Conservation (phyloP, 2,797 vertebrate genomes). For the Mormyrops boulengeri region DNA sequence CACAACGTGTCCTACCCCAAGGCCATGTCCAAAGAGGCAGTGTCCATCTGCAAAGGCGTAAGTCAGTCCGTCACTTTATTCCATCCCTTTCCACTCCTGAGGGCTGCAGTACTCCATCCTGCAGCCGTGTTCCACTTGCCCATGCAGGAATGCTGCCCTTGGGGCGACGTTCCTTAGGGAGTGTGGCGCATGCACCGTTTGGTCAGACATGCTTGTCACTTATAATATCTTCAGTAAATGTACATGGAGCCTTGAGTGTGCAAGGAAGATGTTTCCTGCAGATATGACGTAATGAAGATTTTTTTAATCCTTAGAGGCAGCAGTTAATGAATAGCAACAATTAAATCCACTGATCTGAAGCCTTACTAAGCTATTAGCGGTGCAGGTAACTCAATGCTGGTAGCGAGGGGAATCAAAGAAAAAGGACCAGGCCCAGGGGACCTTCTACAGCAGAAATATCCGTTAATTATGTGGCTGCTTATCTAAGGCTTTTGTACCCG, state of each 20-base stretch:
- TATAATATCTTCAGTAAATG: not conserved
- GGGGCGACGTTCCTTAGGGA: not conserved
- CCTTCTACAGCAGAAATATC: not conserved
- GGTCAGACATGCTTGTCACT: not conserved
- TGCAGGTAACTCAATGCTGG: not conserved
- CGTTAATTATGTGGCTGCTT: not conserved
- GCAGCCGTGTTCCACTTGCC: not conserved
- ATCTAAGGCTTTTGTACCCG: not conserved
- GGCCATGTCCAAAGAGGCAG: slow-evolving; percentile 93
- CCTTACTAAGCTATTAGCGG: not conserved
- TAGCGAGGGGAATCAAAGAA: not conserved
- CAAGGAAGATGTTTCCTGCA: not conserved
- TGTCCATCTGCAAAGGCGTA: slow-evolving; percentile 97
- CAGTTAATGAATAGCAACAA: not conserved
- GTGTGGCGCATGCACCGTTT: not conserved
- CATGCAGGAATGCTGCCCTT: not conserved
- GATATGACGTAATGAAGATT: not conserved
- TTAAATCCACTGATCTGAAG: not conserved
- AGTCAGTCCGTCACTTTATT: slow-evolving; percentile 43
- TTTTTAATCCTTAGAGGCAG: not conserved
- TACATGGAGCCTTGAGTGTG: not conserved
- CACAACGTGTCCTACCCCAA: slow-evolving; percentile 97
- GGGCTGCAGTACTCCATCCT: not conserved
- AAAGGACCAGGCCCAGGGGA: not conserved
- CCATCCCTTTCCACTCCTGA: not conserved